Percentiles rank a stretch among this genome's conserved stretches.
Evolutionary conservation across 2,888 invertebrate genomes (phyloP).

Genomic region (Branchipolynoe longqiensis): DNA sequence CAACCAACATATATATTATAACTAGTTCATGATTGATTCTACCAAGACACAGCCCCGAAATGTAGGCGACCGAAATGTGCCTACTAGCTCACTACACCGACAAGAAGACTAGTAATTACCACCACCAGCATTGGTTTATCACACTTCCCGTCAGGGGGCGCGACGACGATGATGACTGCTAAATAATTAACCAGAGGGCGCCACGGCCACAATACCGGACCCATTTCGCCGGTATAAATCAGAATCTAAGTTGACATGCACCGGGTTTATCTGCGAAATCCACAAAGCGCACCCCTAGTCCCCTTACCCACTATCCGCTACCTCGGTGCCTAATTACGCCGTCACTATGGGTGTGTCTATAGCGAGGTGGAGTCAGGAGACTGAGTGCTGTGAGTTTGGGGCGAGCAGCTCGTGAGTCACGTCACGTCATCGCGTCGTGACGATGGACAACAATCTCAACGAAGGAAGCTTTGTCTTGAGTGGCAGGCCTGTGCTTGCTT

Average conservation of each 20-base stretch:
- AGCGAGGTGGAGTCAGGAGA: too few relatives aligned
- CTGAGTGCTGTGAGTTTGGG: too few relatives aligned
- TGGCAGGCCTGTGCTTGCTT: too few relatives aligned
- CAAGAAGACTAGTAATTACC: not conserved
- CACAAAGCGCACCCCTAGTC: too few relatives aligned
- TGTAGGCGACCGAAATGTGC: too few relatives aligned
- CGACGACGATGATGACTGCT: conserved; percentile 11
- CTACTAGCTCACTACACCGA: not conserved
- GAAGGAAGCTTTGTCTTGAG: not conserved
- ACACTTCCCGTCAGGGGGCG: conserved; percentile 1
- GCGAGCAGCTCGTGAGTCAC: conserved; percentile 12
- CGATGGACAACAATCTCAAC: not conserved
- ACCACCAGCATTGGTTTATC: not conserved
- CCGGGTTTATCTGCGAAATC: not conserved
- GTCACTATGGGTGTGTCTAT: too few relatives aligned
- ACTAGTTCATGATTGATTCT: too few relatives aligned
- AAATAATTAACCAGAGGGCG: conserved; percentile 25
- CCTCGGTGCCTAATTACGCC: too few relatives aligned
- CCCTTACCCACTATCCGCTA: too few relatives aligned
- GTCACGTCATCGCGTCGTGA: too few relatives aligned
- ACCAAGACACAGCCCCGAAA: too few relatives aligned
- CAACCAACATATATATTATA: too few relatives aligned
- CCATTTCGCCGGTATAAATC: conserved; percentile 5
- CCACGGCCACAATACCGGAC: not conserved
- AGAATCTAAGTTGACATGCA: not conserved